phyloP scores from a whole-genome alignment of 2,113 vertebrate genomes.

The Probosciger aterrimus region DNA sequence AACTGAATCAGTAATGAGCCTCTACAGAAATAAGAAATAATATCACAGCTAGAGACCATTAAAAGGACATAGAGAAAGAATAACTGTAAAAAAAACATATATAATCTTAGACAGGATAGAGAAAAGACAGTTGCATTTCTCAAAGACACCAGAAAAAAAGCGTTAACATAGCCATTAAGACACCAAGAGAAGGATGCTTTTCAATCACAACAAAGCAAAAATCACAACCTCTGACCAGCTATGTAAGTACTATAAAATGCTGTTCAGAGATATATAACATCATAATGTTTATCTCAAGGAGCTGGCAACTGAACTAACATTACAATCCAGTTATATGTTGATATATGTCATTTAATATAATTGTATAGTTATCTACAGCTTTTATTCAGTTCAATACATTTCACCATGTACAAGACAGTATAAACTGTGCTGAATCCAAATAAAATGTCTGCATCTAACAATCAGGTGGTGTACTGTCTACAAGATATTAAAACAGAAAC shows the following conservation, averaged over 20 bases:
- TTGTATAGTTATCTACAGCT: not conserved
- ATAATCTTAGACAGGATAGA: not conserved
- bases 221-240: not conserved
- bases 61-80: not conserved
- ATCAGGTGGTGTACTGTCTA: not conserved
- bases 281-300: not conserved
- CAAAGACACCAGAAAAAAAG: not conserved
- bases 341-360: not conserved
- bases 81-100: not conserved
- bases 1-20: not conserved
- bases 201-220: not conserved
- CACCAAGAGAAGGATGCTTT: not conserved
- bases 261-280: not conserved
- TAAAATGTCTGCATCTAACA: not conserved
- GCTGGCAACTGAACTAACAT: not conserved
- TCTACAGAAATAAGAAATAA: not conserved
- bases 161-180: not conserved
- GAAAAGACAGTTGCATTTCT: not conserved
- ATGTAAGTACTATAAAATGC: not conserved
- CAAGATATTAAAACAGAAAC: conserved; percentile 2
- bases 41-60: not conserved
- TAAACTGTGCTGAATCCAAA: not conserved
- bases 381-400: not conserved
- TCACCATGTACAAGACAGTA: not conserved
- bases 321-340: not conserved